These are phyloP conservation scores for Leptatherina wallacei DNA, from an alignment of 2,797 vertebrate species.

Conservation along the genomic window DNA sequence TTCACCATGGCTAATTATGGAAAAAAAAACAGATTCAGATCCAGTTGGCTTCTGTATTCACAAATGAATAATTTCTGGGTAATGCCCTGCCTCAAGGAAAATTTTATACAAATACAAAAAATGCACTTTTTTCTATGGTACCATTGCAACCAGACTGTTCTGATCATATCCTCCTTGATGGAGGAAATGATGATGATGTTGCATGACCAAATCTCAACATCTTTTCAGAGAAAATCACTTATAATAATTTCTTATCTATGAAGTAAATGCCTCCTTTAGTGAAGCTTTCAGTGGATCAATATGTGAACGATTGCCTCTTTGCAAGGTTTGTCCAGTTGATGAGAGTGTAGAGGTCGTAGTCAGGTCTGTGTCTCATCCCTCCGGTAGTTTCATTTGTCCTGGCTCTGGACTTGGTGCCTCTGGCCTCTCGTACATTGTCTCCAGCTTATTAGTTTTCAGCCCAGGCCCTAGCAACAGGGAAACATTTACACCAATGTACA, in stretches of 20 bases:
- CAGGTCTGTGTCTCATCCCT: constrained; percentile 24
- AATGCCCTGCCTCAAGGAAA: not conserved
- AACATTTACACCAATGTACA: constrained; percentile 73
- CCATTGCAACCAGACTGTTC: not conserved
- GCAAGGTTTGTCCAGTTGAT: constrained; percentile 28
- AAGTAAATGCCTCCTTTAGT: not conserved
- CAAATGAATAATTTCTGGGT: not conserved
- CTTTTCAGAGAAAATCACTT: not conserved
- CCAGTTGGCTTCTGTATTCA: not conserved
- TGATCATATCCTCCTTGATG: not conserved
- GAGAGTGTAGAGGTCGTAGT: not conserved
- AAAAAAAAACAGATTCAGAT: constrained; percentile 26
- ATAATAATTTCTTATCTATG: constrained; percentile 3
- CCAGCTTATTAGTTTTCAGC: constrained; percentile 56
- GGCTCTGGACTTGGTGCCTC: constrained; percentile 40
- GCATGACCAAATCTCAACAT: not conserved
- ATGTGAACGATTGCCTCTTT: constrained; percentile 31
- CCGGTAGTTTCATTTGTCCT: constrained; percentile 29
- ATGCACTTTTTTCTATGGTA: not conserved
- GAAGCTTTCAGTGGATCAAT: constrained; percentile 11
- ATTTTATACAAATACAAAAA: not conserved
- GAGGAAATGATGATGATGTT: not conserved
- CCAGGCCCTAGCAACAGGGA: constrained; percentile 76
- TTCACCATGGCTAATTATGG: not conserved
- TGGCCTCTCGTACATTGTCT: constrained; percentile 33